Base-by-base conservation (phyloP, 2,888 invertebrate genomes). In the Protonemura montana region DNA sequence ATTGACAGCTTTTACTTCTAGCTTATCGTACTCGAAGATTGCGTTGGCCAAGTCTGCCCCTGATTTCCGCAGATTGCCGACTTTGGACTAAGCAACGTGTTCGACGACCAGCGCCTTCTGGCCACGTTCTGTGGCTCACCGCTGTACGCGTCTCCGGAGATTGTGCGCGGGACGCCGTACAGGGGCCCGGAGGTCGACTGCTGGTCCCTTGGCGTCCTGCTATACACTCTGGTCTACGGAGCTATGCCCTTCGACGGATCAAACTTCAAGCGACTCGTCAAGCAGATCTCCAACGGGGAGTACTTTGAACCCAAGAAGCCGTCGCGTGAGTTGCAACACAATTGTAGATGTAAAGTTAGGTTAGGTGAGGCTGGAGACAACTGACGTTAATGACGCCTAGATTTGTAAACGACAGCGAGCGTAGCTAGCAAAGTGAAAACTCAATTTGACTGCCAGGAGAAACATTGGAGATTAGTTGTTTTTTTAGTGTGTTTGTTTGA, bases 231-330 rank as follows among this genome's bases (percentile, higher is more conserved):
- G 90, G 99, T 99, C 89, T 99, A 99, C 91, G 99, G 99, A 89
- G 98, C 99, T 88, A 99, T 99, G 99, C 99, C 97, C 86, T 99
- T 99, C 91, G 99, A 99, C 92, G 99, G 99, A 87, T 97, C 98
- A 88, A 98, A 99, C 93, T 99, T 99, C 92, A 98, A 98, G 92
- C 95, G 97, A 90, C 95, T 99, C 90, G 98, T 98, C 88, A 96
- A 97, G 90, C 98, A 99, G 92, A 99, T 99, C 90, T 98, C 98
- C 89, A 96, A 97, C 90, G 99, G 99, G 5, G 98, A 98, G 91
- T 99, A 99, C 92, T 98, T 97, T 91, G 99, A 99, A 92, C 99
- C 99, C 82, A 96, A 97, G 90, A 96, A 95, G 89, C 98, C 98
- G 81, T 98, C 99, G 88, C 95, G 98, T 97, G 91, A 93, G 95